Base-by-base conservation (phyloP, 2,113 vertebrate species). In the Balaeniceps rex region DNA sequence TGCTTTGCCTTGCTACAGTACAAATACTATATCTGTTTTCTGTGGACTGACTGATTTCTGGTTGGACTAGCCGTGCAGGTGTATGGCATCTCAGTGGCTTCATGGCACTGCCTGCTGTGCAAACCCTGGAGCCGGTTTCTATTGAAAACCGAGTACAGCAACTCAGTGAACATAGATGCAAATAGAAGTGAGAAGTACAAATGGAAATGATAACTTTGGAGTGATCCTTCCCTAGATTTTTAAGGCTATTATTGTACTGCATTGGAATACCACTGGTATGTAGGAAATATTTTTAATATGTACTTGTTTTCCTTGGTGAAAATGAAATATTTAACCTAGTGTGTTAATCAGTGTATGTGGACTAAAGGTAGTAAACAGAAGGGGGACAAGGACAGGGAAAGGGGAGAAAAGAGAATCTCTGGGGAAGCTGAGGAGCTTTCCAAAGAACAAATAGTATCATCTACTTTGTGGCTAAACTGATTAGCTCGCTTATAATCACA, bases 381-480 rank as follows among this genome's bases (percentile, higher is more conserved):
- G 7, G 16, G 19, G 65, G 31, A 46, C 84, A 94, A 96, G 93
- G 94, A 77, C 82, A 63, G 70, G 68, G 40, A 80, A 94, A 91
- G 90, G 51, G 54, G 65, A 84, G 84, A 52, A 70, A 42, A 80
- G 52, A 90, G 66, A 91, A 63, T 93, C 38, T 65, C 31, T 5
- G 28, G 68, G 71, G 69, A 94, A 77, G 72, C 83, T 88, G 70
- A 95, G 64, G 49, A 92, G 91, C 85, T 94, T 88, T 95, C 60
- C 28, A n/a, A 77, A 65, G 91, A 92, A 52, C 88, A 87, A 88
- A 94, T 94, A 87, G n/a, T 28, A 83, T 91, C 87, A 91, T 94
- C 94, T 96, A 88, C 83, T 96, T 94, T 95, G 69, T 79, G 33
- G 75, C 8, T 96, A 86, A 98, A 97, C 96, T 96, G 95, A 97